Conservation (phyloP, 2,113 vertebrate genomes). For the Poicephalus gulielmi region DNA sequence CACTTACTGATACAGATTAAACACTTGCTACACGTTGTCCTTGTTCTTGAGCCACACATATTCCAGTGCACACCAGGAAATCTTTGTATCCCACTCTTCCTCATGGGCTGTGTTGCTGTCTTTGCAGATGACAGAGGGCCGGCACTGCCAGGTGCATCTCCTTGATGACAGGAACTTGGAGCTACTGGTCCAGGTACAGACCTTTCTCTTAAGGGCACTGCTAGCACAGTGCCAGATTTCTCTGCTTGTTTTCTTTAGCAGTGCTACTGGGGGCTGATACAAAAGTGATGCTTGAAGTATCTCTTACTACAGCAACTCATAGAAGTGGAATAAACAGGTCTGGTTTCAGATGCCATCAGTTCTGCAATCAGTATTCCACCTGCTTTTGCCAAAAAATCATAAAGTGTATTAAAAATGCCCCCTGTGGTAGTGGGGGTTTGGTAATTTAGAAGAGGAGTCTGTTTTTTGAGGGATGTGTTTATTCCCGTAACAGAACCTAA, state of each 20-base stretch:
- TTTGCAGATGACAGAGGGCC: conserved; percentile 94
- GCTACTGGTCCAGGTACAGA: conserved; percentile 93
- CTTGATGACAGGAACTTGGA: conserved; percentile 94
- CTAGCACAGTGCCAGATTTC: background rate
- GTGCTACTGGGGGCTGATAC: background rate
- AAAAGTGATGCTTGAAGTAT: background rate
- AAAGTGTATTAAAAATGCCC: background rate
- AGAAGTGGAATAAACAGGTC: rapidly evolving
- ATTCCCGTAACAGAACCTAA: background rate
- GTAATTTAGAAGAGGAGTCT: background rate
- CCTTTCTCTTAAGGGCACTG: rapidly evolving
- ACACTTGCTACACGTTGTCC: rapidly evolving
- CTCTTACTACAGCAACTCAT: background rate
- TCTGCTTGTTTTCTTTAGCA: background rate
- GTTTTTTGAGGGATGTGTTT: background rate
- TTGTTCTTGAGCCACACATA: rapidly evolving
- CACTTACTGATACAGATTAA: background rate
- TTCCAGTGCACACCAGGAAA: background rate
- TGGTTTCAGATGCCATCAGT: background rate
- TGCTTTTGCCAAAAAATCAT: background rate
- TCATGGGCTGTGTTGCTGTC: conserved; percentile 18
- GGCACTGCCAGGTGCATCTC: conserved; percentile 91
- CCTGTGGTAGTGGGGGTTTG: background rate
- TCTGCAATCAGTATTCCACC: background rate
- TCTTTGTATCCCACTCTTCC: rapidly evolving